phyloP scores from a whole-genome alignment of 2,888 invertebrate genomes.

The Limenitis camilla region DNA sequence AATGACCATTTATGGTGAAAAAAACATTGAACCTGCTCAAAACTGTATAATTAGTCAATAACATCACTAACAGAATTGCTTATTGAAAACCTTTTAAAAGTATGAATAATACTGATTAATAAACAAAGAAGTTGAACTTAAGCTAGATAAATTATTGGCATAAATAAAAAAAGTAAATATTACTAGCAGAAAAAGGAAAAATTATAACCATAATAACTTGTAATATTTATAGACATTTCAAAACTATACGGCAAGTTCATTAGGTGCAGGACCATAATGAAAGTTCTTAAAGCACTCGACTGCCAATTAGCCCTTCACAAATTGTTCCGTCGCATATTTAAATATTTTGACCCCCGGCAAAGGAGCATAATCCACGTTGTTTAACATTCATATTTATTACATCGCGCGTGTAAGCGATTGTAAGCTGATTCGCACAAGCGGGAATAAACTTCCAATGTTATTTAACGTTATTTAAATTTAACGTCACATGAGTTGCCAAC shows the following conservation, averaged over 20 bases:
- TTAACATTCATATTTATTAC: conserved; percentile 74
- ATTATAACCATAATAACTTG: neutral
- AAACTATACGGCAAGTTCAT: conserved; percentile 11
- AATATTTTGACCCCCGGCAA: conserved; percentile 73
- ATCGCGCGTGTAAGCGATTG: conserved; percentile 69
- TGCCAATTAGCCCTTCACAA: conserved; percentile 67
- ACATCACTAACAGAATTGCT: too few species aligned
- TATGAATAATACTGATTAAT: too few species aligned
- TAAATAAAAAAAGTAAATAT: conserved; percentile 50
- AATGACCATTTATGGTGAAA: conserved; percentile 38
- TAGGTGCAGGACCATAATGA: conserved; percentile 28
- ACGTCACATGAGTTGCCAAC: too few species aligned
- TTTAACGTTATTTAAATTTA: too few species aligned
- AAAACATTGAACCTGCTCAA: conserved; percentile 74
- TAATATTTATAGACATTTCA: neutral
- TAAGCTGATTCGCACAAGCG: conserved; percentile 25
- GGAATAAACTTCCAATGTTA: too few species aligned
- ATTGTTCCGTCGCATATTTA: conserved; percentile 66
- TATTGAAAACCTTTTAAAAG: too few species aligned
- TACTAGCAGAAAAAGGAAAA: conserved; percentile 33
- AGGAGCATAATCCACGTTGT: conserved; percentile 66
- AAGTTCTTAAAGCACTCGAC: conserved; percentile 26
- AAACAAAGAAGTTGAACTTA: too few species aligned
- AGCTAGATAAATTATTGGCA: too few species aligned
- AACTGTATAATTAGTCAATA: conserved; percentile 63